Base-by-base conservation (phyloP, 2,113 vertebrate species). In the Chloropsis cyanopogon region DNA sequence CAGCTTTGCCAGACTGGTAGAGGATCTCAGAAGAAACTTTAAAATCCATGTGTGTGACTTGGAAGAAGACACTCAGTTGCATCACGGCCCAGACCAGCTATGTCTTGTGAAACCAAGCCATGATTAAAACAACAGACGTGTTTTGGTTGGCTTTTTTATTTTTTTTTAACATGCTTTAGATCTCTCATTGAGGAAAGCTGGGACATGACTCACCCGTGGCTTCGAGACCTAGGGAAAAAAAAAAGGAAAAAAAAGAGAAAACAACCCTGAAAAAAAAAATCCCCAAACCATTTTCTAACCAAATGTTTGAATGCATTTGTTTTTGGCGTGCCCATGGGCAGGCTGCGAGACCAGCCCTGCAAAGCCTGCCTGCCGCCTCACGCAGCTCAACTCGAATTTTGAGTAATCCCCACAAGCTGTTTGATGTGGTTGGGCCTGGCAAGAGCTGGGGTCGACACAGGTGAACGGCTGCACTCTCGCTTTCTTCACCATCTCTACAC, bases 391-490 rank as follows among this genome's bases (percentile, higher is more conserved):
- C 61, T 81, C 4, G 2, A 50, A n/a, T 83, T 93, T 72, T 79
- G 64, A 82, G 88, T 73, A 73, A 88, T 71, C 77, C 50, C 7
- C 85, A 54, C 1, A 2, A 71, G 86, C 77, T 20, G 17, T 86
- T 91, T 95, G 96, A 97, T 95, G 94, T 92, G 93, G 86, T 26
- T 82, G 66, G 76, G 52, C 70, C 47, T 90, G 93, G 95, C 84
- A 57, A 33, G 37, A 21, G 4, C 12, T 2, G 6, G 69, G 88
- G 81, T 87, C 33, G 21, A 23, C n/a, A 75, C 83, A 93, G 94
- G 92, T 92, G 93, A 92, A 70, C 0, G 50, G 57, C 87, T 63
- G 59, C 9, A 7, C 77, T 82, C 35, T 6, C 28, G 10, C 72
- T 87, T 84, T 31, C 88, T 31, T 56, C 76, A 61, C 37, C 26